Conservation (phyloP, 92 coral and sea anemone genomes). For the Phymanthus crucifer region DNA sequence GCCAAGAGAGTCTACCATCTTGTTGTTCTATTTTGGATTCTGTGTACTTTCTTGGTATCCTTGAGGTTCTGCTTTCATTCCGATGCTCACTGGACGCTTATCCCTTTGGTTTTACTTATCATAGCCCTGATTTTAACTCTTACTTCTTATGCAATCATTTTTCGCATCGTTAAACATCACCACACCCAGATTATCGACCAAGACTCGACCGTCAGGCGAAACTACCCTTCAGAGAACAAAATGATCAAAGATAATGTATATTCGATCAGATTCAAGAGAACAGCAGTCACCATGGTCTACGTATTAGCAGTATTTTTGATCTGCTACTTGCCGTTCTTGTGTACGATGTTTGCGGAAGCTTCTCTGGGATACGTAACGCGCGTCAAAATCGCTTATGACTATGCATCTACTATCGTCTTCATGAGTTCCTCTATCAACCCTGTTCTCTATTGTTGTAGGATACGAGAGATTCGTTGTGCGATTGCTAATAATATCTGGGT, state of each 20-base stretch:
- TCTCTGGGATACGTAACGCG: conserved; percentile 12
- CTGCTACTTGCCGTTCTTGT: conserved; percentile 39
- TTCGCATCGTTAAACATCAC: conserved; percentile 36
- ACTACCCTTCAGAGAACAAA: background rate
- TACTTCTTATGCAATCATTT: conserved; percentile 22
- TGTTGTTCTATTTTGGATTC: conserved; percentile 23
- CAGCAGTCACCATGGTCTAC: conserved; percentile 45
- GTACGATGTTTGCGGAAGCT: conserved; percentile 27
- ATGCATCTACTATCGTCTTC: conserved; percentile 37
- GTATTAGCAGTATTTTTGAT: conserved; percentile 16
- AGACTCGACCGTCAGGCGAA: background rate
- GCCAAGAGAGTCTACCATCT: conserved; percentile 16
- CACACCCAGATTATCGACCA: conserved; percentile 19
- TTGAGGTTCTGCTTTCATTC: conserved; percentile 9
- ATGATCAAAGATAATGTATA: background rate
- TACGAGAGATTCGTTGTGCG: conserved; percentile 33
- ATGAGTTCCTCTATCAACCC: conserved; percentile 41
- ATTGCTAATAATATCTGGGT: conserved; percentile 9
- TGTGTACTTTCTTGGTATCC: conserved; percentile 1
- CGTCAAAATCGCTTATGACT: conserved; percentile 41
- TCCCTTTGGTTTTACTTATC: conserved; percentile 15
- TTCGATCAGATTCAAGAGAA: conserved; percentile 5
- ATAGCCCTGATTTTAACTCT: conserved; percentile 30
- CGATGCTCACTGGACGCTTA: conserved; percentile 22
- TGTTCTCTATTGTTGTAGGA: conserved; percentile 35